A percentile compares a stretch with the other conserved stretches of the same genome.
These are phyloP conservation scores for Syrmaticus mikado DNA, from an alignment of 2,113 vertebrate species.

Conservation along the genomic window DNA sequence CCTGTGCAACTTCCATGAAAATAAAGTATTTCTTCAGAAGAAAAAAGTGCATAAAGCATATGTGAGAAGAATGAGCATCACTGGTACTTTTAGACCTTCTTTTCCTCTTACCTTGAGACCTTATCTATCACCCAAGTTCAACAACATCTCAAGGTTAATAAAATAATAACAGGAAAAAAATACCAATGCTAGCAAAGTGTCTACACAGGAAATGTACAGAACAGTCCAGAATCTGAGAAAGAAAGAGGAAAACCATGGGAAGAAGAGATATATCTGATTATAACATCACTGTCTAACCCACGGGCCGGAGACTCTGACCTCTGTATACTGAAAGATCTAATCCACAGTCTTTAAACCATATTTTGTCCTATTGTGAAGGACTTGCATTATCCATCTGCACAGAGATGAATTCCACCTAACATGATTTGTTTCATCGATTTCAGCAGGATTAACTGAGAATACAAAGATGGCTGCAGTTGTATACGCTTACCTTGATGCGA, in stretches of 20 bases:
- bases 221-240: not conserved
- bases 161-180: not conserved
- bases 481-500: not conserved
- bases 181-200: not conserved
- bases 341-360: not conserved
- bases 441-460: not conserved
- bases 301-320: not conserved
- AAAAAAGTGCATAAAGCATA: not conserved
- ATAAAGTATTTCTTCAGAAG: not conserved
- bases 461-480: not conserved
- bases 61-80: not conserved
- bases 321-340: not conserved
- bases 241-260: not conserved
- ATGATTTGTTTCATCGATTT: constrained; percentile 14
- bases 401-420: not conserved
- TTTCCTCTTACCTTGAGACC: not conserved
- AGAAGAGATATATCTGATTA: not conserved
- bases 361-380: not conserved
- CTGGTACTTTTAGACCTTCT: not conserved
- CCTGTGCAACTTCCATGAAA: not conserved
- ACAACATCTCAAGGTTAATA: not conserved
- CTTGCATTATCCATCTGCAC: not conserved
- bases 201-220: not conserved
- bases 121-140: not conserved
- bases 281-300: not conserved